phyloP scores from a whole-genome alignment of 2,888 invertebrate genomes.

The Eupeodes luniger region DNA sequence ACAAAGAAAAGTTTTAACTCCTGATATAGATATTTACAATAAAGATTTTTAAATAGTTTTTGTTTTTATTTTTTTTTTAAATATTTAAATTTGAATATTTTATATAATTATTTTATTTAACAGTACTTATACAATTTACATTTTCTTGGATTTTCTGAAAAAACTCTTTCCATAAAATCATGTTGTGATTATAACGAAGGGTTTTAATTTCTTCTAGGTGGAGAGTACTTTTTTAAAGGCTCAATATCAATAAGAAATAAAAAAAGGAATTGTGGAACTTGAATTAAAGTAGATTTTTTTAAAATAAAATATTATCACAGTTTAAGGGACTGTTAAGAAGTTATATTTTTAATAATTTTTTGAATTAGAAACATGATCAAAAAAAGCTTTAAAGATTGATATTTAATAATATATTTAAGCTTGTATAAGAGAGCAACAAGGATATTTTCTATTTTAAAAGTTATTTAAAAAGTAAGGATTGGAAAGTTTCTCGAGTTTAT shows the following conservation, averaged over 20 bases:
- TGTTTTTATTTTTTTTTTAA: conserved; percentile 25
- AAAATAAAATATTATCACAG: conserved; percentile 34
- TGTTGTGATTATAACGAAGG: neutral
- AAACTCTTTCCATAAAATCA: conserved; percentile 54
- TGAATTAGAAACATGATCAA: neutral
- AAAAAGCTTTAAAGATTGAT: neutral
- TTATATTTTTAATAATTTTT: neutral
- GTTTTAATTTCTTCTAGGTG: neutral
- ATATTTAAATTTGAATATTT: conserved; percentile 57
- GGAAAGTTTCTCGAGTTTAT: too few relatives aligned
- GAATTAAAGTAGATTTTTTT: neutral
- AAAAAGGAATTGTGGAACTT: neutral
- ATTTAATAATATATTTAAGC: too few relatives aligned
- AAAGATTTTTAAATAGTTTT: conserved; percentile 41
- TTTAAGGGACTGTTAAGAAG: conserved; percentile 24
- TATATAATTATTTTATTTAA: conserved; percentile 47
- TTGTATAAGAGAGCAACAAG: too few relatives aligned
- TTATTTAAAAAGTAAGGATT: too few relatives aligned
- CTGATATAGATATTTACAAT: conserved; percentile 71
- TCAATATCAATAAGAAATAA: neutral
- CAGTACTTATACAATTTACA: conserved; percentile 59
- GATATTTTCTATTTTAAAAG: too few relatives aligned
- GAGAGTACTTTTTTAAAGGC: neutral
- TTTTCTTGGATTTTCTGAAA: conserved; percentile 43
- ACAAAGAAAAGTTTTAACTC: conserved; percentile 71